phyloP scores from a whole-genome alignment of 92 coral and sea anemone genomes.

The Paragorgia papillata region DNA sequence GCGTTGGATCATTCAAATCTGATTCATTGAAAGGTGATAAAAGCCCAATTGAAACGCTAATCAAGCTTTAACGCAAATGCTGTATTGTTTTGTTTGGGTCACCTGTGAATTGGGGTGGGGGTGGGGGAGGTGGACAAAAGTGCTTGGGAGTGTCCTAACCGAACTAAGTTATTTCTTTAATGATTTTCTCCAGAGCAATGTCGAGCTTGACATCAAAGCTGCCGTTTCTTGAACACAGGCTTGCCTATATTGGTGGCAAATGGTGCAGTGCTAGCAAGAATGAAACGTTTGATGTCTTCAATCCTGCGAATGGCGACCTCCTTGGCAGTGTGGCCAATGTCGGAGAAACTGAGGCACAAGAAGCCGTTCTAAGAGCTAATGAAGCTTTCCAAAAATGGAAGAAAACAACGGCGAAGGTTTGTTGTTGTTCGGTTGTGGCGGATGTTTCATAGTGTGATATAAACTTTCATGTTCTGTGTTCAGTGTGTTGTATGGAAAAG shows the following conservation, averaged over 20 bases:
- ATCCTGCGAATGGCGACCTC: constrained; percentile 87
- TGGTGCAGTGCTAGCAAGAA: constrained; percentile 65
- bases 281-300: constrained; percentile 72
- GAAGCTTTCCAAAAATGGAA: constrained; percentile 86
- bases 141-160: too few relatives aligned
- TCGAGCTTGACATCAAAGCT: not conserved
- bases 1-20: too few relatives aligned
- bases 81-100: too few relatives aligned
- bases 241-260: constrained; percentile 86
- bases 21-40: too few relatives aligned
- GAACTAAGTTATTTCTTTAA: too few relatives aligned
- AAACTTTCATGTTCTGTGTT: too few relatives aligned
- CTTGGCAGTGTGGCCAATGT: constrained; percentile 84
- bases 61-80: too few relatives aligned
- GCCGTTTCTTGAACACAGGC: constrained; percentile 27
- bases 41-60: too few relatives aligned
- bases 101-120: too few relatives aligned
- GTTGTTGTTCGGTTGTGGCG: not conserved
- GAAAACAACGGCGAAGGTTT: constrained; percentile 84
- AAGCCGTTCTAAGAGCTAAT: constrained; percentile 72
- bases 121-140: too few relatives aligned
- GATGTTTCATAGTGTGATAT: too few relatives aligned
- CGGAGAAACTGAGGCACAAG: constrained; percentile 72
- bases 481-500: too few relatives aligned
- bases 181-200: not conserved